Evolutionary conservation across 2,888 invertebrate species (phyloP).

Genomic region (Stenolophus ochropezus): DNA sequence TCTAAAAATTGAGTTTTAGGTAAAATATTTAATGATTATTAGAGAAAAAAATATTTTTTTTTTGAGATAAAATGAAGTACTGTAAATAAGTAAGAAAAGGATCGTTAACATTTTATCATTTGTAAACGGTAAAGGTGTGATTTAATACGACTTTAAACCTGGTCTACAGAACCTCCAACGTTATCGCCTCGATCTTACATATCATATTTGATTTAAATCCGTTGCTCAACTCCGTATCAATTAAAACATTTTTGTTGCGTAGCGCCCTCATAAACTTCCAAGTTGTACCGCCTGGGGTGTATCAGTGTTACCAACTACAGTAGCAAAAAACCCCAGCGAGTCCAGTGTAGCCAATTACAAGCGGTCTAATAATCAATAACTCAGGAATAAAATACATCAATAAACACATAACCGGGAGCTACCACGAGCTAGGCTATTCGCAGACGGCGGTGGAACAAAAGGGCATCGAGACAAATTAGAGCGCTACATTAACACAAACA

Average conservation of each 20-base stretch:
- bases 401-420: slow-evolving; percentile 31
- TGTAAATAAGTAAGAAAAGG: too few species aligned
- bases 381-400: slow-evolving; percentile 52
- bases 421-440: neutral
- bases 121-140: too few species aligned
- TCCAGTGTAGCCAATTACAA: slow-evolving; percentile 42
- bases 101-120: too few species aligned
- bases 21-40: too few species aligned
- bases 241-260: slow-evolving; percentile 12
- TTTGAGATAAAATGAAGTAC: too few species aligned
- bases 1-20: too few species aligned
- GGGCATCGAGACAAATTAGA: slow-evolving; percentile 4
- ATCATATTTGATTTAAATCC: neutral
- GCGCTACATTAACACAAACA: slow-evolving; percentile 7
- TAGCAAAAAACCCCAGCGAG: slow-evolving; percentile 25
- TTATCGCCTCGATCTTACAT: neutral
- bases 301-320: slow-evolving; percentile 29
- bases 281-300: slow-evolving; percentile 7
- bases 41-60: too few species aligned
- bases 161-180: too few species aligned
- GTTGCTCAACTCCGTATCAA: slow-evolving; percentile 9
- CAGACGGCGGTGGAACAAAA: slow-evolving; percentile 3
- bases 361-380: slow-evolving; percentile 45
- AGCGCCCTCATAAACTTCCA: slow-evolving; percentile 6
- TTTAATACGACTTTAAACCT: too few species aligned